Conservation (phyloP, 30 jellyfish, hydroid and myxozoan species). For the Hydra vulgaris region DNA sequence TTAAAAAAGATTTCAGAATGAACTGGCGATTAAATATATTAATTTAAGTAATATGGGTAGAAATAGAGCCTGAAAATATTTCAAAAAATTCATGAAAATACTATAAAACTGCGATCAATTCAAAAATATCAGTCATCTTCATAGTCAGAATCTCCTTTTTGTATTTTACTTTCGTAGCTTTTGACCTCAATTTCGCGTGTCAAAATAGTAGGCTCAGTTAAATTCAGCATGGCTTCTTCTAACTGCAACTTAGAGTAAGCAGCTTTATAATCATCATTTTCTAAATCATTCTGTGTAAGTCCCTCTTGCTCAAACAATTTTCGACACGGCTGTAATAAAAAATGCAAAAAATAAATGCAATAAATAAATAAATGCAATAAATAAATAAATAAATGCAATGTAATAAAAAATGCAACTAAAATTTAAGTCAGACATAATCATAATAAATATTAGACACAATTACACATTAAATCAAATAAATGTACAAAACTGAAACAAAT, state of each 20-base stretch:
- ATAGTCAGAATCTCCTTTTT: neutral
- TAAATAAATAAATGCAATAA: no score
- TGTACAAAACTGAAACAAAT: no score
- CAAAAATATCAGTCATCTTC: slow-evolving; percentile 8
- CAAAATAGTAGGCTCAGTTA: slow-evolving; percentile 33
- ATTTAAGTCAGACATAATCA: no score
- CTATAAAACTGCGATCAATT: neutral
- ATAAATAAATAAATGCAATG: no score
- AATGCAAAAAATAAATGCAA: no score
- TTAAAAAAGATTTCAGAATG: neutral
- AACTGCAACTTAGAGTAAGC: slow-evolving; percentile 57
- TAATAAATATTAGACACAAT: no score
- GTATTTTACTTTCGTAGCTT: slow-evolving; percentile 16
- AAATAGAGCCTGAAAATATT: no score
- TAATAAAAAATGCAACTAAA: no score
- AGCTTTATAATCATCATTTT: slow-evolving; percentile 58
- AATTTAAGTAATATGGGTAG: no score
- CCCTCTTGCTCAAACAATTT: slow-evolving; percentile 73
- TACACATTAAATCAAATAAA: no score
- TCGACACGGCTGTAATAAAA: slow-evolving; percentile 40
- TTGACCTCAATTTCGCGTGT: slow-evolving; percentile 33
- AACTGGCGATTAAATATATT: neutral
- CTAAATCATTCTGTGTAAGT: slow-evolving; percentile 33
- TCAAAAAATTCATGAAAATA: neutral
- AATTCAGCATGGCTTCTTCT: slow-evolving; percentile 53